Conservation (phyloP, 2,888 invertebrate genomes). For the Podotricha telesiphe region DNA sequence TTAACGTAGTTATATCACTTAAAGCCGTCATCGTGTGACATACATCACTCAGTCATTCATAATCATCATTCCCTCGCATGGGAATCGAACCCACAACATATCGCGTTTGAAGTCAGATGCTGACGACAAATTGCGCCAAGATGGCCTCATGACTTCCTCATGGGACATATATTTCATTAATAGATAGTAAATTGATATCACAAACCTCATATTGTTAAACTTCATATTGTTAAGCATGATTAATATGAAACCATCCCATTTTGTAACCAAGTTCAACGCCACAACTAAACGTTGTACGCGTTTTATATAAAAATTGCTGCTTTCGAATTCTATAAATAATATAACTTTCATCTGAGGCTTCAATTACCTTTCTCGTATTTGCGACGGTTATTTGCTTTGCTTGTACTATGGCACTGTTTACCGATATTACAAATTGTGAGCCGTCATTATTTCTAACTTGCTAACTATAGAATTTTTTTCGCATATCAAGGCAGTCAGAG, state of each 20-base stretch:
- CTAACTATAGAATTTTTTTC: no score
- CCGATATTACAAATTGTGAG: slow-evolving; percentile 23
- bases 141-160: no score
- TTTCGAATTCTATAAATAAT: slow-evolving; percentile 37
- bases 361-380: slow-evolving; percentile 21
- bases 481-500: no score
- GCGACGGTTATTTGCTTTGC: slow-evolving; percentile 13
- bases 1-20: no score
- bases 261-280: slow-evolving; percentile 12
- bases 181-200: neutral
- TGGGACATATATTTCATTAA: neutral
- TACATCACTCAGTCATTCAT: no score
- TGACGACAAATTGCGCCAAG: no score
- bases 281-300: slow-evolving; percentile 7
- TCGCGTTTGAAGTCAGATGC: no score
- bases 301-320: slow-evolving; percentile 27
- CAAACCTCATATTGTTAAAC: neutral
- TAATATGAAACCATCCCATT: neutral
- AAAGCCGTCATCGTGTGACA: no score
- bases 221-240: neutral
- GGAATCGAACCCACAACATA: no score
- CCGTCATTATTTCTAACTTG: slow-evolving; percentile 4
- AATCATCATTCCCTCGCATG: no score
- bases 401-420: slow-evolving; percentile 11
- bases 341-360: slow-evolving; percentile 25